Evolutionary conservation across 2,888 invertebrate genomes (phyloP), one percentile per base, ranked within the genome.

Genomic region (Germaria angustata): DNA sequence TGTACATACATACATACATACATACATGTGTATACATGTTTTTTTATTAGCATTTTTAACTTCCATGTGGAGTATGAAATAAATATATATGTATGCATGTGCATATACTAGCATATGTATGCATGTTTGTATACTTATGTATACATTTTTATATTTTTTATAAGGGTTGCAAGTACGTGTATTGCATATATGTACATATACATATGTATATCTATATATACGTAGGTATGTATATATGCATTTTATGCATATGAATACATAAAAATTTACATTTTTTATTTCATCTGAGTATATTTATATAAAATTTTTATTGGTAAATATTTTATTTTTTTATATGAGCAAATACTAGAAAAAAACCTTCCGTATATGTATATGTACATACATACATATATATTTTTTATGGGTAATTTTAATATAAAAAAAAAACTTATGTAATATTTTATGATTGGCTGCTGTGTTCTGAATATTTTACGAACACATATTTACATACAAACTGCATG

Each of bases 301-400:
- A 63, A 34, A 61, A 66, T 55, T 82, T 59, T 82, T 82, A 82
- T 82, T 82, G 82, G 82, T 55, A 82, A 82, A 82, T 82, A 76
- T 79, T 75, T 71, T 32, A 71, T 46, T 57, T 51, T 65, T 65
- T 55, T 32, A 61, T 53, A 17, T 65, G 55, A 36, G 57, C n/a
- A 28, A 32, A 53, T 0, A 59, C 15, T 17, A 6, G 7, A 9
- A 39, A 44, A 76, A 53, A 59, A 71, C 46, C 11, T 13, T 65
- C n/a, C 20, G n/a, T 53, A 13, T 32, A 28, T 28, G 28, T 20
- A 44, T 44, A 46, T 2, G 6, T n/a, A 24, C 3, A 51, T 15
- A n/a, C 1, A 24, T 44, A 11, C 32, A 46, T 36, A 36, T 46
- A 24, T 1, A 20, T 63, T 77, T 77, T 77, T 77, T 61, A 59